A percentile compares a stretch with the other conserved stretches of the same genome.
Evolutionary conservation across 2,888 invertebrate species (phyloP).

Genomic region (Digitonthophagus gazella): DNA sequence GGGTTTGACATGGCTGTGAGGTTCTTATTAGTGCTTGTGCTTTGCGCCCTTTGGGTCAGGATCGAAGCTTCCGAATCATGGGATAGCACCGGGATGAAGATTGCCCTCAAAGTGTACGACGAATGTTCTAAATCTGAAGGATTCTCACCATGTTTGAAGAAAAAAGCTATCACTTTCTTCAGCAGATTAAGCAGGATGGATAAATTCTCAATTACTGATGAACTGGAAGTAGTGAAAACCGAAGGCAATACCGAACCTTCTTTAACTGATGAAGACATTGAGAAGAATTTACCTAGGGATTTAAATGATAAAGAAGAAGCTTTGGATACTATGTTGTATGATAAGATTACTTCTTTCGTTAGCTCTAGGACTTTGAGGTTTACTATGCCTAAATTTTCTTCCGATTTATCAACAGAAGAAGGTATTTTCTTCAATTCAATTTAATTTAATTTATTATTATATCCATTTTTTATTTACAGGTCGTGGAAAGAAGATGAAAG

Average conservation of each 20-base stretch:
- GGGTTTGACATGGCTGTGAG: conserved; percentile 30
- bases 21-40: conserved; percentile 45
- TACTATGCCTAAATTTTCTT: conserved; percentile 69
- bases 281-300: conserved; percentile 65
- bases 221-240: conserved; percentile 64
- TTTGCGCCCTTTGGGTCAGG: conserved; percentile 35
- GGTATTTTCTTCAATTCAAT: conserved; percentile 52
- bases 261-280: conserved; percentile 67
- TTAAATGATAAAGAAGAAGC: conserved; percentile 66
- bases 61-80: conserved; percentile 41
- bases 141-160: conserved; percentile 73
- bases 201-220: conserved; percentile 61
- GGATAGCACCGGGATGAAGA: conserved; percentile 62
- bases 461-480: conserved; percentile 54
- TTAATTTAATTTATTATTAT: background rate
- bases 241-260: conserved; percentile 47
- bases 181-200: conserved; percentile 74
- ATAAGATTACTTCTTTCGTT: conserved; percentile 68
- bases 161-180: conserved; percentile 76
- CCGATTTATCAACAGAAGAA: conserved; percentile 72
- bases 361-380: conserved; percentile 75
- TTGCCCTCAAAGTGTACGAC: conserved; percentile 70
- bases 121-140: conserved; percentile 72
- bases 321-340: conserved; percentile 67
- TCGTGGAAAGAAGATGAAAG: conserved; percentile 79